These are phyloP conservation scores for Squalus acanthias DNA, from an alignment of 2,797 vertebrate species.

Conservation along the genomic window DNA sequence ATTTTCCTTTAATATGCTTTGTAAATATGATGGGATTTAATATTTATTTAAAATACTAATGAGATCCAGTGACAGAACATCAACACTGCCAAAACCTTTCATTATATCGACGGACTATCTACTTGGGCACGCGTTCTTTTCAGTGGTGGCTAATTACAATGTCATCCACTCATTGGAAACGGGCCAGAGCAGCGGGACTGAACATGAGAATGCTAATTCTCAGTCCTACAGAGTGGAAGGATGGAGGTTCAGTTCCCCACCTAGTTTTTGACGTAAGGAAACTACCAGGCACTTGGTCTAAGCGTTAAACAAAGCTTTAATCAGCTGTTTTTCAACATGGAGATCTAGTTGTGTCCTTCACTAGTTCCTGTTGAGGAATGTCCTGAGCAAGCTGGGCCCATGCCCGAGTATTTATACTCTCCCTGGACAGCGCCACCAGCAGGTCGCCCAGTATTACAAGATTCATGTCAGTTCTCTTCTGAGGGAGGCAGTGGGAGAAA, in stretches of 20 bases:
- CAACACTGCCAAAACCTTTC: background rate
- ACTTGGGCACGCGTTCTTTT: background rate
- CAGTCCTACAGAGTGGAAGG: background rate
- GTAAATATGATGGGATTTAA: background rate
- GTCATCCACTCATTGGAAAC: background rate
- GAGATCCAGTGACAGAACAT: background rate
- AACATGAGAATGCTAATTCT: background rate
- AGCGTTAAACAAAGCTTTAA: no score
- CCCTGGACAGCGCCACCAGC: no score
- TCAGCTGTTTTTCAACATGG: no score
- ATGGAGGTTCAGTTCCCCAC: background rate
- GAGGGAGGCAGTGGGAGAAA: background rate
- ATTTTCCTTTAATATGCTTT: background rate
- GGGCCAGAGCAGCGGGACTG: background rate
- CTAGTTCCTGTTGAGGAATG: no score
- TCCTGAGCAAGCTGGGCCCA: no score
- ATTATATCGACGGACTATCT: background rate
- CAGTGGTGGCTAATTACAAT: background rate
- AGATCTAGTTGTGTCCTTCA: no score
- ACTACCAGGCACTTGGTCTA: no score
- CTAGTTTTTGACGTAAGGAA: no score
- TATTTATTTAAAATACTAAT: background rate
- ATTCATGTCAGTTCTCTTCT: no score
- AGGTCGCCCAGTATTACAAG: no score
- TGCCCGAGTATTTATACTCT: no score